phyloP scores from a whole-genome alignment of 2,113 vertebrate genomes.

The Motacilla alba region DNA sequence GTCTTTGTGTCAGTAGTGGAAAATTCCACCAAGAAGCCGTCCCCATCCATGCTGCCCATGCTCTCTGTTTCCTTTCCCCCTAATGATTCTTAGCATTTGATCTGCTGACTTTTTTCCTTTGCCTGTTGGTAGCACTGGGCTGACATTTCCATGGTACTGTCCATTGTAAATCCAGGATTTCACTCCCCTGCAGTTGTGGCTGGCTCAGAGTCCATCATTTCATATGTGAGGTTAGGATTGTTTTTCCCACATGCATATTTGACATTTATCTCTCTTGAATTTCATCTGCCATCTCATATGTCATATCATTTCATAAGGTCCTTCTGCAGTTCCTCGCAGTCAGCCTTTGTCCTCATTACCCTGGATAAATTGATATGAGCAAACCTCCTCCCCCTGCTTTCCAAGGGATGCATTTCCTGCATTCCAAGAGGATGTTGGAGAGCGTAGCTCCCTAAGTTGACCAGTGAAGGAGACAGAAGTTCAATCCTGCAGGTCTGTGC shows the following conservation, averaged over 20 bases:
- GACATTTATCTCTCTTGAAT: slow-evolving; percentile 49
- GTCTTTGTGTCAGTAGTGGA: background rate
- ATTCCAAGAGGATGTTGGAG: background rate
- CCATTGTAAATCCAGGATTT: background rate
- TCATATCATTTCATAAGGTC: slow-evolving; percentile 14
- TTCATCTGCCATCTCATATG: slow-evolving; percentile 27
- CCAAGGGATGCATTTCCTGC: background rate
- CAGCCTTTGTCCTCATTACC: slow-evolving; percentile 33
- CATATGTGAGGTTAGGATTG: background rate
- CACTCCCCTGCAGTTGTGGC: background rate
- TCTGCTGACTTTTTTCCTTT: background rate
- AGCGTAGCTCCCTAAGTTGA: background rate
- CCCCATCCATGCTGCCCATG: background rate
- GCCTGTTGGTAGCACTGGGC: background rate
- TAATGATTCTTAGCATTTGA: background rate
- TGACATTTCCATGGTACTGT: background rate
- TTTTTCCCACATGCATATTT: slow-evolving; percentile 15
- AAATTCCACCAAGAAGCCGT: background rate
- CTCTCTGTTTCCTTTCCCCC: background rate
- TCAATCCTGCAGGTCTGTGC: background rate
- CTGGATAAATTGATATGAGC: background rate
- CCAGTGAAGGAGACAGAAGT: background rate
- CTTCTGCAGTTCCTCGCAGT: slow-evolving; percentile 20
- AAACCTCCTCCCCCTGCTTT: background rate
- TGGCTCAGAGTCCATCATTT: slow-evolving; percentile 14